Evolutionary conservation across 2,113 vertebrate genomes (phyloP), one percentile per base, ranked within the genome.

Genomic region (Pseudorhombus dupliciocellatus): DNA sequence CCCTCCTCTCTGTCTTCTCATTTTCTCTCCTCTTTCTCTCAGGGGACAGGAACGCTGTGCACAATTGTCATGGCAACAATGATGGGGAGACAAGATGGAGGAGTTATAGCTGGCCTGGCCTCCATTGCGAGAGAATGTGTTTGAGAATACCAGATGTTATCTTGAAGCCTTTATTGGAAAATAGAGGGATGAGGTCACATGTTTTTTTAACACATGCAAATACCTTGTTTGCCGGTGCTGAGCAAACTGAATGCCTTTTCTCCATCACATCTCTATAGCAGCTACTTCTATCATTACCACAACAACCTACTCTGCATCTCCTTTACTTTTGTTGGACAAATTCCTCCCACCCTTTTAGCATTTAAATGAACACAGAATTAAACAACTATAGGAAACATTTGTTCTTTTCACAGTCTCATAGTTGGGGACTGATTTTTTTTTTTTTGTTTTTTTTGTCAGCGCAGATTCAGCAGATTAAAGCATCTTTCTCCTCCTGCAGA

Each of bases 51-150:
- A 76, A 80, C 56, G 28, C 79, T 73, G 78, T 83, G 81, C 83
- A 85, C 52, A 48, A 92, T 92, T 87, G 90, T 89, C 90, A 91
- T 93, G 88, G 90, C 88, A 92, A 93, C 90, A 88, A 86, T 42
- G 70, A 61, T 71, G 60, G 61, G 16, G 88, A 89, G 82, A 87
- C 80, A 90, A 91, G 87, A 89, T 89, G 87, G 85, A 83, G 84
- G 74, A 85, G 65, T 86, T 50, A 65, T 59, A 53, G 63, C 51
- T 77, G 83, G 65, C 66, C 73, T 85, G 89, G 76, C 81, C 85
- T 92, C 83, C 66, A 88, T 81, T 77, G 71, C 66, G 37, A 44
- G 60, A 58, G 22, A 51, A 68, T 31, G 46, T 37, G 52, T 68
- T 34, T 80, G 71, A 82, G 64, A 59, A 74, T 37, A 26, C 56